phyloP scores from a whole-genome alignment of 2,888 invertebrate genomes.

The Meandrusa payeni region DNA sequence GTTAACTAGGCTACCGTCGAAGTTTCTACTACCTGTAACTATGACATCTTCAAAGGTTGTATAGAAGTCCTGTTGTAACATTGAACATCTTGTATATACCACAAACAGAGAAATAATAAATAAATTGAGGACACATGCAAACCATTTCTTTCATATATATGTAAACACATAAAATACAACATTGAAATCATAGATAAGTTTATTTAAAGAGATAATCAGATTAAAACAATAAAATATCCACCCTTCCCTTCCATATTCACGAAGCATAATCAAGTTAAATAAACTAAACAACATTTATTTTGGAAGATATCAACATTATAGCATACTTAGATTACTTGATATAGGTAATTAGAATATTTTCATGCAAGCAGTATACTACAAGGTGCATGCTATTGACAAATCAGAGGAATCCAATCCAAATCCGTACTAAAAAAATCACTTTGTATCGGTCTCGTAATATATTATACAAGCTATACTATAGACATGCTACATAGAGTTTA shows the following conservation, averaged over 20 bases:
- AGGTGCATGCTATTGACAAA: slow-evolving; percentile 60
- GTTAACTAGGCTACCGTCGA: slow-evolving; percentile 57
- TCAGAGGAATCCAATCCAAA: slow-evolving; percentile 35
- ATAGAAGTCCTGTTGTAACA: slow-evolving; percentile 13
- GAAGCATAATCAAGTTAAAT: slow-evolving; percentile 44
- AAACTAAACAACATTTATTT: slow-evolving; percentile 76
- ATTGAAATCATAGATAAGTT: slow-evolving; percentile 30
- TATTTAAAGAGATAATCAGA: slow-evolving; percentile 38
- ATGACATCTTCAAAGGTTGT: slow-evolving; percentile 9
- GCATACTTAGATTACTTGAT: slow-evolving; percentile 45
- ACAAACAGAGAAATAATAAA: slow-evolving; percentile 35
- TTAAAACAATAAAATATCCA: slow-evolving; percentile 45
- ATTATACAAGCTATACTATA: slow-evolving; percentile 38
- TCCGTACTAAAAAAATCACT: slow-evolving; percentile 50
- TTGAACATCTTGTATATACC: slow-evolving; percentile 8
- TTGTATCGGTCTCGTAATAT: slow-evolving; percentile 28
- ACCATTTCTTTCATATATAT: slow-evolving; percentile 33
- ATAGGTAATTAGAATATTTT: slow-evolving; percentile 57
- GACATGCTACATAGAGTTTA: slow-evolving; percentile 32
- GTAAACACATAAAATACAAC: slow-evolving; percentile 28
- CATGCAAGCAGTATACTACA: slow-evolving; percentile 74
- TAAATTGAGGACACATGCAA: slow-evolving; percentile 56
- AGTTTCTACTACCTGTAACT: slow-evolving; percentile 19
- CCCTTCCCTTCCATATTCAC: slow-evolving; percentile 49
- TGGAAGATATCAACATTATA: slow-evolving; percentile 65